Evolutionary conservation across 2,888 invertebrate species (phyloP).

Genomic region (Pristionchus arcanus): DNA sequence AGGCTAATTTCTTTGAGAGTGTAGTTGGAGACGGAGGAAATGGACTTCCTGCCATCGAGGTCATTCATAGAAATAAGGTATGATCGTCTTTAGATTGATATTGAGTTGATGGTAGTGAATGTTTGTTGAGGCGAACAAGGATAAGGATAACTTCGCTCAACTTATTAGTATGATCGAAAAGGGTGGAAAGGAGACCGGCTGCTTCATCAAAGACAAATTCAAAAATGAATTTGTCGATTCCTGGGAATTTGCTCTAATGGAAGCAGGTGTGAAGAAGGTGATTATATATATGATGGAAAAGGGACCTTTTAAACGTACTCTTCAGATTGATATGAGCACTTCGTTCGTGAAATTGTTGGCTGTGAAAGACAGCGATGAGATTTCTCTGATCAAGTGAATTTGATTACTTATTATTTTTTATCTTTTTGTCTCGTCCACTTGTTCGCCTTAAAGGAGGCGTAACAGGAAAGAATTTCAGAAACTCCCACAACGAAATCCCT

Average conservation of each 20-base stretch:
- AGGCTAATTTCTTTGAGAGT: conserved; percentile 95
- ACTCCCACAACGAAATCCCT: too few species aligned
- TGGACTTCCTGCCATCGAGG: conserved; percentile 88
- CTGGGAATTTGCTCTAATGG: conserved; percentile 89
- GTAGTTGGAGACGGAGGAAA: conserved; percentile 87
- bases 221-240: conserved; percentile 93
- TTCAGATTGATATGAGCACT: conserved; percentile 87
- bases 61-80: conserved; percentile 93
- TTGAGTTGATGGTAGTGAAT: neutral
- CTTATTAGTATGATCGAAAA: conserved; percentile 89
- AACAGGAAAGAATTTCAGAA: too few species aligned
- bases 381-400: conserved; percentile 80
- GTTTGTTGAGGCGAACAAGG: conserved; percentile 87
- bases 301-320: conserved; percentile 29
- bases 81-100: neutral
- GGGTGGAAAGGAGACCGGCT: conserved; percentile 90
- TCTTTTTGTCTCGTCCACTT: neutral
- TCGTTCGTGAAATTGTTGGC: conserved; percentile 91
- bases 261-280: conserved; percentile 88
- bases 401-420: too few species aligned
- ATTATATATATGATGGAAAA: conserved; percentile 41
- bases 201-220: conserved; percentile 94
- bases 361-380: conserved; percentile 94
- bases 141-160: conserved; percentile 87
- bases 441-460: too few species aligned